These are phyloP conservation scores for Thymallus thymallus DNA, from an alignment of 2,113 vertebrate species.

Conservation along the genomic window DNA sequence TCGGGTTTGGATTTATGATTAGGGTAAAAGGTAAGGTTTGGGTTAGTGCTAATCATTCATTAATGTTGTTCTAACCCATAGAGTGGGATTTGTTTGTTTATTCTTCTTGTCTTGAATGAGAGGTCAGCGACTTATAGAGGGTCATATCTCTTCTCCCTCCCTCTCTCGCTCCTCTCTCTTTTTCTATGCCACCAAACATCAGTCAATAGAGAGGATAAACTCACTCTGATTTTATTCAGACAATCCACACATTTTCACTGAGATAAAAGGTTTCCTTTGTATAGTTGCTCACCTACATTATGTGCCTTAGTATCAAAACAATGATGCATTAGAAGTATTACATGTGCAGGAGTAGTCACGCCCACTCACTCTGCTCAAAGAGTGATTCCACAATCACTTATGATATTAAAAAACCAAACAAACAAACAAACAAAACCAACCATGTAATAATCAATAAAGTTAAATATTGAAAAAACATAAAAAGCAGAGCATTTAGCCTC, in stretches of 20 bases:
- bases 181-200: constrained; percentile 5
- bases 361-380: not conserved
- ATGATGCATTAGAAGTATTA: no score
- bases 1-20: constrained; percentile 29
- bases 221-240: no score
- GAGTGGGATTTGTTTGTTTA: constrained; percentile 7
- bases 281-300: no score
- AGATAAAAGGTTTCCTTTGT: no score
- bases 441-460: not conserved
- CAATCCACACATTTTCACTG: no score
- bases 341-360: not conserved
- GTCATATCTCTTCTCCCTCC: constrained; percentile 12
- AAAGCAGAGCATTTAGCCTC: constrained; percentile 14
- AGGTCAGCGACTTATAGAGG: not conserved
- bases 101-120: constrained; percentile 8
- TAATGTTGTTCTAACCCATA: constrained; percentile 27
- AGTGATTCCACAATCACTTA: no score
- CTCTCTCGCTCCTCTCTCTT: not conserved
- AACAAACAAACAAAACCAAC: not conserved
- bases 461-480: not conserved
- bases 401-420: no score
- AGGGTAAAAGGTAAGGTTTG: not conserved
- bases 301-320: no score
- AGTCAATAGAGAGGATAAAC: not conserved
- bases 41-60: not conserved